Evolutionary conservation across 2,113 vertebrate species (phyloP).

Genomic region (Psephotus haematonotus): DNA sequence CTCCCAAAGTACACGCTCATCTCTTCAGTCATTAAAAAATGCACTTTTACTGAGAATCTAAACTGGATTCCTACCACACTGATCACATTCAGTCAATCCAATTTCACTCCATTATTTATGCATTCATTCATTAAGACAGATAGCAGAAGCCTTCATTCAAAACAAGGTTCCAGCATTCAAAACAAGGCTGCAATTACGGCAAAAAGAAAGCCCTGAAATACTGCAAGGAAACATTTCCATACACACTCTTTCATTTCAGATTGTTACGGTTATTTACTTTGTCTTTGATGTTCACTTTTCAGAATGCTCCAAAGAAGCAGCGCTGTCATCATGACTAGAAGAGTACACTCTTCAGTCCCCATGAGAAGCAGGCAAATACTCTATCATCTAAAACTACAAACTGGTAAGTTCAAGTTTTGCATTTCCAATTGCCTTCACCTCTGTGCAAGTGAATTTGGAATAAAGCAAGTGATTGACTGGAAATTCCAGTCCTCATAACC

Average conservation of each 20-base stretch:
- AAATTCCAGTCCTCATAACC: not conserved
- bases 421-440: not conserved
- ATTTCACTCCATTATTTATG: not conserved
- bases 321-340: not conserved
- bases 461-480: not conserved
- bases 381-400: not conserved
- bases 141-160: not conserved
- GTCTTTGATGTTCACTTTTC: not conserved
- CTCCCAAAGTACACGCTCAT: slow-evolving; percentile 5
- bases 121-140: not conserved
- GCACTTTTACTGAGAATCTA: not conserved
- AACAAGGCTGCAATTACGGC: not conserved
- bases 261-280: not conserved
- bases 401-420: not conserved
- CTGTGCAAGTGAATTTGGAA: not conserved
- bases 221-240: not conserved
- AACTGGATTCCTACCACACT: not conserved
- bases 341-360: not conserved
- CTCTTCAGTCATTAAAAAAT: not conserved
- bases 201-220: not conserved
- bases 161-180: not conserved
- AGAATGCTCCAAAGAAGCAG: not conserved
- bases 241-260: not conserved
- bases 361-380: not conserved
- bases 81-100: not conserved